Evolutionary conservation across 2,797 vertebrate genomes (phyloP), one percentile per base, ranked within the genome.

Genomic region (Melanotaenia trifasciata): DNA sequence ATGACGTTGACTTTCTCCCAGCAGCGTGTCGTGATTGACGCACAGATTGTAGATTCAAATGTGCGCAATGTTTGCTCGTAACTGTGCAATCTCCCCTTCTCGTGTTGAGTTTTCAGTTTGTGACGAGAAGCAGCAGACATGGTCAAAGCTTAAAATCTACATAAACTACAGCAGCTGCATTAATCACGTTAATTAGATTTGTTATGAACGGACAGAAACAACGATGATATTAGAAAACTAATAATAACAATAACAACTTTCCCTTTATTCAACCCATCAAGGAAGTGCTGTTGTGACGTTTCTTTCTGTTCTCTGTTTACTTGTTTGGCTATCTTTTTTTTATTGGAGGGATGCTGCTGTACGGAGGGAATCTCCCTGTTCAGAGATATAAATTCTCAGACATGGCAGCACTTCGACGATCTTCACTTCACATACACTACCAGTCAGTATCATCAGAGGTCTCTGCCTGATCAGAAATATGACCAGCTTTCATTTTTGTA

Each of bases 401-500:
- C 32, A 33, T 43, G 22, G 36, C 58, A 70, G 65, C 47, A 47
- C 10, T 32, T 35, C 60, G 79, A 3, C 40, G 12, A 14, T 68
- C 20, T 33, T 36, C 58, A 36, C 45, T 30, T 30, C 30, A 30
- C 30, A 30, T 30, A 30, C 30, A 30, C 51, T 1, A 71, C 69
- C 63, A 47, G 43, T 3, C 40, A 30, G 30, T 30, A 28, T 26
- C 1, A 63, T 0, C 64, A 18, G 2, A 77, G 56, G 70, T 74
- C 71, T 33, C 45, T 5, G 30, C 58, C 61, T 35, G 53, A 72
- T 16, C 65, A 58, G 57, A 74, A 28, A 59, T 1, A 91, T 91
- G 92, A 61, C 81, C 28, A 72, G 59, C 53, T 45, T 76, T 1
- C 1, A 71, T 6, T 54, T 82, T 1, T 90, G 93, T 94, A 84